Conservation (phyloP, 2,888 invertebrate genomes). For the Atethmia centrago region DNA sequence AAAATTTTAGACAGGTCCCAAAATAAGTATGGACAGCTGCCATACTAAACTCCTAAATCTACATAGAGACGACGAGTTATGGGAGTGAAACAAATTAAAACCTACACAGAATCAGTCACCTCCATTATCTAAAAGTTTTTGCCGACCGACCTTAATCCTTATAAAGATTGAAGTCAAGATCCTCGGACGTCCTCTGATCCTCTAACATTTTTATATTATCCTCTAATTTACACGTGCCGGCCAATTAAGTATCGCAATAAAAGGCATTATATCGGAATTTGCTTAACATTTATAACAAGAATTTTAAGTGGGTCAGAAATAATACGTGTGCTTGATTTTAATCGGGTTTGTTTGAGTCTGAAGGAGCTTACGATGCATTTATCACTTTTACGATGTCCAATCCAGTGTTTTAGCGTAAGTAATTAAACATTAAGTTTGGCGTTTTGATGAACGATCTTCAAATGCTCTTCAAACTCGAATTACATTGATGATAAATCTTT, state of each 20-base stretch:
- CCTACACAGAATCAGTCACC: slow-evolving; percentile 62
- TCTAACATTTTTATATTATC: slow-evolving; percentile 76
- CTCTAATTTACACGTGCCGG: slow-evolving; percentile 85
- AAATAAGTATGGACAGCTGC: slow-evolving; percentile 14
- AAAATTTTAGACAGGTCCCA: neutral
- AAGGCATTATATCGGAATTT: slow-evolving; percentile 75
- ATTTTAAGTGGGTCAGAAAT: slow-evolving; percentile 71
- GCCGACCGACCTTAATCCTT: slow-evolving; percentile 76
- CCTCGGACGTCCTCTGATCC: slow-evolving; percentile 75
- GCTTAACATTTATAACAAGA: slow-evolving; percentile 71
- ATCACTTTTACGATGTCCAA: slow-evolving; percentile 34
- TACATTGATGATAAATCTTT: too few species aligned
- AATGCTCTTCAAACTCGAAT: too few species aligned
- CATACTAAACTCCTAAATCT: slow-evolving; percentile 30
- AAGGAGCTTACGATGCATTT: slow-evolving; percentile 21
- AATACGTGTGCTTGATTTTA: slow-evolving; percentile 57
- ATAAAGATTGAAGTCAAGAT: slow-evolving; percentile 77
- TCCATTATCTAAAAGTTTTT: slow-evolving; percentile 75
- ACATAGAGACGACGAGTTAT: slow-evolving; percentile 38
- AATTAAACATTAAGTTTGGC: slow-evolving; percentile 57
- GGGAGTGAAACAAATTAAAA: slow-evolving; percentile 60
- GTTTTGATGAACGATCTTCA: slow-evolving; percentile 26
- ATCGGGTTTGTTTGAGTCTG: slow-evolving; percentile 49
- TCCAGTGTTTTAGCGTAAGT: slow-evolving; percentile 29
- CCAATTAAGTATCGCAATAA: slow-evolving; percentile 83